These are phyloP conservation scores for Allacma fusca DNA, from an alignment of 2,888 invertebrate species.

Conservation along the genomic window DNA sequence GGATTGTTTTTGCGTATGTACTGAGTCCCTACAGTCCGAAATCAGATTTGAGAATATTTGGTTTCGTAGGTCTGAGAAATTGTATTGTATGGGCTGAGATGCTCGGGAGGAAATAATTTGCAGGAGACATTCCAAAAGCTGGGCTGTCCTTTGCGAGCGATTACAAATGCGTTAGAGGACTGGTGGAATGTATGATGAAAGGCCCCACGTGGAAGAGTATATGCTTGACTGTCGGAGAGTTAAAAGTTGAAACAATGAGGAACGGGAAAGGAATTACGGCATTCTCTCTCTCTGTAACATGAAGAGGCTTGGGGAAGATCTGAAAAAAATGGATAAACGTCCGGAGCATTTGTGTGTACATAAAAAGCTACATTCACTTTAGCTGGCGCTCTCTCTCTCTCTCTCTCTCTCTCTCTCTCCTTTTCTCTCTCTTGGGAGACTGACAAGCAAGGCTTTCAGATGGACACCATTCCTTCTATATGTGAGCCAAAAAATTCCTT, in stretches of 20 bases:
- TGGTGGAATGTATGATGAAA: background rate
- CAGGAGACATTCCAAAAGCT: too few relatives aligned
- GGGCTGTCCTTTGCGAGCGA: too few relatives aligned
- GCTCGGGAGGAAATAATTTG: too few relatives aligned
- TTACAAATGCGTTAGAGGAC: too few relatives aligned
- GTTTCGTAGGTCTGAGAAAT: too few relatives aligned
- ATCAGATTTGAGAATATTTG: too few relatives aligned
- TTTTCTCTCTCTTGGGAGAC: background rate
- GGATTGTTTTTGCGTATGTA: too few relatives aligned
- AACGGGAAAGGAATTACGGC: background rate
- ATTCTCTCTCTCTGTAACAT: background rate
- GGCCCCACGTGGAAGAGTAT: background rate
- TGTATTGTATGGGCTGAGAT: too few relatives aligned
- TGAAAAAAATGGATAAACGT: background rate
- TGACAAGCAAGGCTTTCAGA: constrained; percentile 27
- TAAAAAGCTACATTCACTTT: background rate
- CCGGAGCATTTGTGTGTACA: background rate
- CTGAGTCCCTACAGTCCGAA: too few relatives aligned
- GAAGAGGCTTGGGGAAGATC: background rate
- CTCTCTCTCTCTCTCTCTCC: background rate
- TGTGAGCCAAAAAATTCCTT: constrained; percentile 32
- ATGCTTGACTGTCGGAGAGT: background rate
- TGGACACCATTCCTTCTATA: constrained; percentile 37
- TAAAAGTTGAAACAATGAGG: constrained; percentile 2
- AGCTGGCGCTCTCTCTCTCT: background rate